Evolutionary conservation across 2,888 invertebrate genomes (phyloP).

Genomic region (Microctonus hyperodae): DNA sequence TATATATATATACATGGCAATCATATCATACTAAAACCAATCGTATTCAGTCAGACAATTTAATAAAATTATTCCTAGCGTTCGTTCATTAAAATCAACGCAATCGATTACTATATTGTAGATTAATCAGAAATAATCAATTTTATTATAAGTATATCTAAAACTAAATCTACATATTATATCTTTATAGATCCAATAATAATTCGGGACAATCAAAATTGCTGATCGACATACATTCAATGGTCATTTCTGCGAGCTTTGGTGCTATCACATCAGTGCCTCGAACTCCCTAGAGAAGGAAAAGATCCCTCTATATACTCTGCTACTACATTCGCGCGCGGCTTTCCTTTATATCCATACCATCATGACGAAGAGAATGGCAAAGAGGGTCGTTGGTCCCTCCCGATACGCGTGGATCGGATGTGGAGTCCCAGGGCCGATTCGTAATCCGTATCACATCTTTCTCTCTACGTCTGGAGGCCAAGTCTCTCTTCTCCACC

Average conservation of each 20-base stretch:
- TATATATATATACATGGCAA: background rate
- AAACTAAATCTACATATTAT: background rate
- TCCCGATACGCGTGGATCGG: conserved; percentile 52
- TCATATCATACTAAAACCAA: conserved; percentile 13
- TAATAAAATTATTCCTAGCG: background rate
- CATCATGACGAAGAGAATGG: conserved; percentile 34
- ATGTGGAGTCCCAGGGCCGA: conserved; percentile 38
- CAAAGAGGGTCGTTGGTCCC: conserved; percentile 44
- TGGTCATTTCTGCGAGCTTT: conserved; percentile 1
- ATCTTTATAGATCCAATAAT: background rate
- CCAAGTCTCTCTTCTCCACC: conserved; percentile 28
- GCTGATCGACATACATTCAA: conserved; percentile 1
- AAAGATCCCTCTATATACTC: background rate
- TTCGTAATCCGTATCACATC: conserved; percentile 56
- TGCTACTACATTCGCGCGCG: background rate
- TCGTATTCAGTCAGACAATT: background rate
- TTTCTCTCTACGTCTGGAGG: conserved; percentile 41
- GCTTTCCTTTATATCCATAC: background rate
- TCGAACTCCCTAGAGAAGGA: conserved; percentile 3
- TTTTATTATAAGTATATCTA: background rate
- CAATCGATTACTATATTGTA: background rate
- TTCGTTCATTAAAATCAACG: background rate
- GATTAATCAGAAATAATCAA: background rate
- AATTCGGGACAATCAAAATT: background rate
- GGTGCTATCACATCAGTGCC: background rate